Percentiles rank a stretch among this genome's conserved stretches.
Evolutionary conservation across 2,113 vertebrate genomes (phyloP).

Genomic region (Genyomyrus donnyi): DNA sequence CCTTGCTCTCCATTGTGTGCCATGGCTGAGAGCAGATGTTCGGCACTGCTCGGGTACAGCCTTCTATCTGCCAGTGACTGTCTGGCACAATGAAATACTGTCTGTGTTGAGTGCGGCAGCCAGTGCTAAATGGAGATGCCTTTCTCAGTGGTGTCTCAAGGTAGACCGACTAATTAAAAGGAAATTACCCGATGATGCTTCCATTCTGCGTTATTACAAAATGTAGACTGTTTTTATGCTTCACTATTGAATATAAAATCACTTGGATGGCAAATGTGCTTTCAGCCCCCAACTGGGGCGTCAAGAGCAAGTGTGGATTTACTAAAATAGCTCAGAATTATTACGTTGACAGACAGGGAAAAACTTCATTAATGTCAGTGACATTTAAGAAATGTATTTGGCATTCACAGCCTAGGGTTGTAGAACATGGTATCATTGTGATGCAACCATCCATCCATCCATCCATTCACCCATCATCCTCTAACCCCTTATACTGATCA

Average conservation of each 20-base stretch:
- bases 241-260: not conserved
- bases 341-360: not conserved
- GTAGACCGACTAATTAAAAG: not conserved
- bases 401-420: not conserved
- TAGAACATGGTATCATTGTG: not conserved
- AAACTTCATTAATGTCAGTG: not conserved
- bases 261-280: not conserved
- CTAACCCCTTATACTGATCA: not conserved
- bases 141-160: not conserved
- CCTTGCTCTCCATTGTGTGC: not conserved
- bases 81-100: not conserved
- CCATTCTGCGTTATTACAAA: not conserved
- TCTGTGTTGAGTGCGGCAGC: not conserved
- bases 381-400: not conserved
- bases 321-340: not conserved
- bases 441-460: not conserved
- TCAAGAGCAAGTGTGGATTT: not conserved
- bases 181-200: not conserved
- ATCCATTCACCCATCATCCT: not conserved
- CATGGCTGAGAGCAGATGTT: not conserved
- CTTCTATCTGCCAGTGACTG: not conserved
- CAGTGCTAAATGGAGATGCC: not conserved
- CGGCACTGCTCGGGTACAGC: not conserved
- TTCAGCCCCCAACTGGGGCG: not conserved
- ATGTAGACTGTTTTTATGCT: not conserved